Percentiles rank a stretch among this genome's conserved stretches.
phyloP scores from a whole-genome alignment of 2,113 vertebrate species.

The Nannospalax galili region DNA sequence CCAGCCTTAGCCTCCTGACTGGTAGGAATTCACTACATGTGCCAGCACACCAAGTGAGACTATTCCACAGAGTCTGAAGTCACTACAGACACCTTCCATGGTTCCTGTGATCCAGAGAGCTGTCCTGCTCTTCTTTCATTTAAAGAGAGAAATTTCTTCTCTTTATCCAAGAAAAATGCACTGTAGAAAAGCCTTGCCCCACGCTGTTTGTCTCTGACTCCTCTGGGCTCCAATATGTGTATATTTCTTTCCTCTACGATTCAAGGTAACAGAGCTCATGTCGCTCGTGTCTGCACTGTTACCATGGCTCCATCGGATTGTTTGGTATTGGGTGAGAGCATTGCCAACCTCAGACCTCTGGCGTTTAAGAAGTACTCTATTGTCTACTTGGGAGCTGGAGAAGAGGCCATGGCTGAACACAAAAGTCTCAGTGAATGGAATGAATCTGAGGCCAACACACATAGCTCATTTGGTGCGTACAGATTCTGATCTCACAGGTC shows the following conservation, averaged over 20 bases:
- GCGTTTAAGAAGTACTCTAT: constrained; percentile 74
- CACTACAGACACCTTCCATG: not conserved
- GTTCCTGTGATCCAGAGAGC: not conserved
- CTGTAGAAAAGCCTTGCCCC: constrained; percentile 7
- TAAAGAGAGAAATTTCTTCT: constrained; percentile 27
- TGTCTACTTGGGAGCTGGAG: constrained; percentile 65
- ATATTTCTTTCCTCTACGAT: constrained; percentile 65
- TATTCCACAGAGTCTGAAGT: not conserved
- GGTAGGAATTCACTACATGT: no score
- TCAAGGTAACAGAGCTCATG: constrained; percentile 68
- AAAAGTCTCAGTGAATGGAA: constrained; percentile 36
- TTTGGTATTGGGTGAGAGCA: constrained; percentile 60
- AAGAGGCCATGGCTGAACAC: constrained; percentile 56
- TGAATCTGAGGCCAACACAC: not conserved
- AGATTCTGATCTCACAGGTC: constrained; percentile 42
- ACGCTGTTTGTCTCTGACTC: constrained; percentile 52
- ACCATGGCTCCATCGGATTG: constrained; percentile 71
- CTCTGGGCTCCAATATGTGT: constrained; percentile 65
- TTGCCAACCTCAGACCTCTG: constrained; percentile 64
- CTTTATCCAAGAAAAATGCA: constrained; percentile 26
- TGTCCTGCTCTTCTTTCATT: not conserved
- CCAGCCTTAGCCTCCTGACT: not conserved
- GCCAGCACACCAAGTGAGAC: not conserved
- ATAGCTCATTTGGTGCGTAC: not conserved
- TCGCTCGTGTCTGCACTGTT: constrained; percentile 64